Percentiles rank a stretch among this genome's conserved stretches.
Conservation (phyloP, 2,113 vertebrate genomes). For the Sturnira hondurensis region DNA sequence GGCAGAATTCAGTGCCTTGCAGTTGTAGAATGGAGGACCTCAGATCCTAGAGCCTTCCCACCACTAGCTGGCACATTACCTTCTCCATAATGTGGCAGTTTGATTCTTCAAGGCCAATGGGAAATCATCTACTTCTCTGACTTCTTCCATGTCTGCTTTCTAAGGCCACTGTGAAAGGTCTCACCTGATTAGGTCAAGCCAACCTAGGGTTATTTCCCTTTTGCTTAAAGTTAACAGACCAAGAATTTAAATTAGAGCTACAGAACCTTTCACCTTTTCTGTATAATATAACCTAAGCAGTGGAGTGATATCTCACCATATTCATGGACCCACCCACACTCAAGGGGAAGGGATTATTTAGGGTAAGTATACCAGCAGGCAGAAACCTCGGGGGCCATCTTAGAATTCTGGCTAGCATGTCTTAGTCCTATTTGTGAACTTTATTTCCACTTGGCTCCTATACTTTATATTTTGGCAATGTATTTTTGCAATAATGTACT, state of each 20-base stretch:
- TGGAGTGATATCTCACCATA: background rate
- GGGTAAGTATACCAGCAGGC: background rate
- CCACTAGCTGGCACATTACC: background rate
- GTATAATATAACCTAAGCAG: background rate
- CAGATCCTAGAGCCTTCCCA: background rate
- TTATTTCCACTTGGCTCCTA: background rate
- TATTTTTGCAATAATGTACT: background rate
- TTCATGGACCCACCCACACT: background rate
- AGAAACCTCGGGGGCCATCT: background rate
- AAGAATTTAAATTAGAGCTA: conserved; percentile 29
- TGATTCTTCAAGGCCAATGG: background rate
- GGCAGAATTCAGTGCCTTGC: background rate
- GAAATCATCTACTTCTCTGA: background rate
- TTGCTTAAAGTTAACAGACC: background rate
- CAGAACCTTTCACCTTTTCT: background rate
- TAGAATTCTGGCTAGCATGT: background rate
- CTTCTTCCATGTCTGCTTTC: background rate
- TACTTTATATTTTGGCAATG: background rate
- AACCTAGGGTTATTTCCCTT: background rate
- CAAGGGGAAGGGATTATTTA: background rate
- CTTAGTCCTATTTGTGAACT: background rate
- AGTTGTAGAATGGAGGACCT: background rate
- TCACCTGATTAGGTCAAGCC: background rate
- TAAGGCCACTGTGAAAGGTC: background rate
- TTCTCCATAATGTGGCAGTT: background rate